Evolutionary conservation across 2,113 vertebrate genomes (phyloP), one percentile per base, ranked within the genome.

Genomic region (Peromyscus maniculatus): DNA sequence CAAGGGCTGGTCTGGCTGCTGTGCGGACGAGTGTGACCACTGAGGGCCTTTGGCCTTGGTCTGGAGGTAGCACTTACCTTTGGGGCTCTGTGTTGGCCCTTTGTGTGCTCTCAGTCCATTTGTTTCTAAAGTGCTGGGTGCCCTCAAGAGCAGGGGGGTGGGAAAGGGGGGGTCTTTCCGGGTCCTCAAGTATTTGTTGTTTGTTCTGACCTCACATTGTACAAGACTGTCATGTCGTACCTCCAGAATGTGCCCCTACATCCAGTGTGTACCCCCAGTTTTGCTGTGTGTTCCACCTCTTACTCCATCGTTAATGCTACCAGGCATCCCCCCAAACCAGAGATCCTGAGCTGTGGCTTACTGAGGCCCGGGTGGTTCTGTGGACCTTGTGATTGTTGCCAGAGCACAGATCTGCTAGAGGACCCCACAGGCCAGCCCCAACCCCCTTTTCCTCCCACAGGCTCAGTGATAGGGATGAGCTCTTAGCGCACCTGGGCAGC

Each of bases 381-480:
- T 28, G 66, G 36, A 7, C 87, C 13, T 71, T 16, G 6, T 26
- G 86, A 36, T 62, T 0, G 16, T 28, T 3, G 49, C 46, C 49
- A 17, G 62, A 83, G 3, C 72, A 10, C n/a, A 46, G 15, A 74
- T 79, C 62, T 77, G 82, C 75, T 49, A 17, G 36, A 33, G 31
- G 82, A 31, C 43, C 36, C 4, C 33, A 24, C 0, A 55, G 28
- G 55, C 28, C 59, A 17, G 1, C 19, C 59, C 79, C 36, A 1
- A 5, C 1, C 22, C 26, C 39, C 28, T 1, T 0, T 11, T 6
- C 82, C 55, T 39, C 8, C 0, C 28, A 33, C 36, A 28, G 83
- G 22, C 79, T 9, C 3, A 78, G 22, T 59, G 66, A 71, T 22
- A 9, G 3, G 24, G 16, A 2, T 71, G 59, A 72, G 12, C 43